Conservation (phyloP, 2,113 vertebrate genomes). For the Ptychochromis oligacanthus region DNA sequence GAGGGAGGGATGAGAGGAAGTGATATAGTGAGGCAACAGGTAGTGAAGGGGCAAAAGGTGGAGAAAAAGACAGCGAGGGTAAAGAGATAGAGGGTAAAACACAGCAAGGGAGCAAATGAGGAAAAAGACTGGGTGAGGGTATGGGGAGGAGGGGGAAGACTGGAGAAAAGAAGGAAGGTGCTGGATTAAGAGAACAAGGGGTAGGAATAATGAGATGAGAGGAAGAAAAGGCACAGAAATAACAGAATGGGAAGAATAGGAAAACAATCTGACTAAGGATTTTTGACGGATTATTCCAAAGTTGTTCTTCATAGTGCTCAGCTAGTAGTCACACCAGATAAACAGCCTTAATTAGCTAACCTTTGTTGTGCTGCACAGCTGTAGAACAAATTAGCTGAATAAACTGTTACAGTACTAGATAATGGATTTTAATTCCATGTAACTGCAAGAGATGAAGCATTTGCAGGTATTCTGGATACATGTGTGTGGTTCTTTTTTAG, state of each 20-base stretch:
- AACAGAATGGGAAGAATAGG: background rate
- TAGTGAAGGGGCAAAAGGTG: background rate
- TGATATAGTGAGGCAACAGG: background rate
- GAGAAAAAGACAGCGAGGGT: background rate
- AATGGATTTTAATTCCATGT: background rate
- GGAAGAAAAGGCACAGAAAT: background rate
- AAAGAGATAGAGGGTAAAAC: background rate
- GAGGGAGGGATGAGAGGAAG: background rate
- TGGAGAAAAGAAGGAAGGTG: background rate
- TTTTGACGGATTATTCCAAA: background rate
- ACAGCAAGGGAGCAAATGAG: background rate
- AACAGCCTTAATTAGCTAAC: background rate
- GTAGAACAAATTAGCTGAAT: background rate
- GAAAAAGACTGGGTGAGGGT: background rate
- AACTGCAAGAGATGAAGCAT: too few species aligned
- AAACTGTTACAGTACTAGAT: background rate
- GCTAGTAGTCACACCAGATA: background rate
- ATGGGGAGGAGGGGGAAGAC: background rate
- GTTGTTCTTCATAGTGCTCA: background rate
- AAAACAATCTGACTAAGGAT: background rate
- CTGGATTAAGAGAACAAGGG: background rate
- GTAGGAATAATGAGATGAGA: background rate
- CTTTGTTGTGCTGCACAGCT: background rate
- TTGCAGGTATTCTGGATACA: background rate
- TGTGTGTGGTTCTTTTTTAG: accelerated